Evolutionary conservation across 2,888 invertebrate species (phyloP), one percentile per base, ranked within the genome.

Genomic region (Ectemnius lituratus): DNA sequence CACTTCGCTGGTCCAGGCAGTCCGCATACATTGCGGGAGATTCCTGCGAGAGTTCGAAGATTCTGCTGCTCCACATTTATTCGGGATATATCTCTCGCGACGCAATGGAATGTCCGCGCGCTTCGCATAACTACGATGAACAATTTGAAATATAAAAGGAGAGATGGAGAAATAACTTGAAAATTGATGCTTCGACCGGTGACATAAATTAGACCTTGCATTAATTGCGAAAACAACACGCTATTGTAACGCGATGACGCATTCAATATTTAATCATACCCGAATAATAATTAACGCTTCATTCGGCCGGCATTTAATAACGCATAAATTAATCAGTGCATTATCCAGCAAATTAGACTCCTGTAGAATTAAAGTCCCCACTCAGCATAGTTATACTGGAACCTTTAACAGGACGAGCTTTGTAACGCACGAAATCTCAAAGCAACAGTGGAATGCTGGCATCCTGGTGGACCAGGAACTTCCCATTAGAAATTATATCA

Each of bases 11-110:
- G 67, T 64, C 45, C 13, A 47, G 62, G 62, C 64, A 52, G 45
- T 52, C 58, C 67, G 73, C 63, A 66, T 70, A 63, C 73, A 63
- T 68, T 67, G 70, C 73, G 37, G 67, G 57, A 66, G 68, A 77
- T 78, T 77, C 71, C 57, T 68, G 37, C 27, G 74, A 23, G 66
- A 78, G 65, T 68, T 77, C 71, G 64, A 68, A 71, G 78, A 78
- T 78, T 70, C 78, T 66, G 37, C 52, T 56, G 68, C 52, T 61
- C 68, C 58, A 62, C 62, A 49, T 56, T 57, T 47, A 67, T 70
- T n/a, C 58, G 16, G 8, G 65, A 46, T 73, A 23, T 52, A 74
- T 70, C 74, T 77, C 70, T 60, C 47, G 73, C n/a, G 28, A 23
- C 8, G n/a, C 27, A 16, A 52, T 52, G 63, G 73, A 78, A 77